Evolutionary conservation across 2,113 vertebrate species (phyloP), one percentile per base, ranked within the genome.

Genomic region (Sakesphorus luctuosus): DNA sequence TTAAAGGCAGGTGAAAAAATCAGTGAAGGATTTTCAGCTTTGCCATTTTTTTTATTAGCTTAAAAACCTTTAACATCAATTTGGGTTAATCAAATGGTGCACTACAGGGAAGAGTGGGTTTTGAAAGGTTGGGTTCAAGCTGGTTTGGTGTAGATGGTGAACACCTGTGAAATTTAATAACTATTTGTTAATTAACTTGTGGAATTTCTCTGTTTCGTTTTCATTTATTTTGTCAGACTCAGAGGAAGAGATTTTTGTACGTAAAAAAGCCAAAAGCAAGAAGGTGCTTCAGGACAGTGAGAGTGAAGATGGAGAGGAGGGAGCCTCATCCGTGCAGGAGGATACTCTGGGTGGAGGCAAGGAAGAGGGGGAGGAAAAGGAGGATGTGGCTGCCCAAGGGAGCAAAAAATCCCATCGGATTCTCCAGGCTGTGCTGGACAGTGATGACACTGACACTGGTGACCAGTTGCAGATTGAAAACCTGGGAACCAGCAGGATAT

Each of bases 281-380:
- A 98, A 98, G 47, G 96, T 98, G 36, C 97, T 99, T 38, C 96
- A 97, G 83, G 99, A 99, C 95, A 99, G 99, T 36, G 98, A 98
- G 62, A 98, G 98, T 5, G 99, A 99, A 82, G 97, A 95, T 13
- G 99, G 98, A 68, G 96, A 96, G 14, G 97, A 97, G 47, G 84
- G 82, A 15, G 66, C 8, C 26, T 71, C 26, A 7, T 43, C 12
- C 43, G 52, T 85, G 61, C 84, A 95, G 55, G 59, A 92, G 78
- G 18, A 85, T 77, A 18, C 66, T 97, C 63, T 74, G 63, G 28
- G 71, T 76, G 49, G 81, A 58, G 96, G 97, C 5, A 91, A 74
- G 18, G 96, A 94, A 80, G 90, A 50, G 2, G 77, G 24, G 29
- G 91, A 96, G 15, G 96, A 88, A 53, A 94, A 97, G 47, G 90